A percentile compares a stretch with the other conserved stretches of the same genome.
Conservation (phyloP, 1,140 invertebrate genomes). For the Macrobrachium rosenbergii region DNA sequence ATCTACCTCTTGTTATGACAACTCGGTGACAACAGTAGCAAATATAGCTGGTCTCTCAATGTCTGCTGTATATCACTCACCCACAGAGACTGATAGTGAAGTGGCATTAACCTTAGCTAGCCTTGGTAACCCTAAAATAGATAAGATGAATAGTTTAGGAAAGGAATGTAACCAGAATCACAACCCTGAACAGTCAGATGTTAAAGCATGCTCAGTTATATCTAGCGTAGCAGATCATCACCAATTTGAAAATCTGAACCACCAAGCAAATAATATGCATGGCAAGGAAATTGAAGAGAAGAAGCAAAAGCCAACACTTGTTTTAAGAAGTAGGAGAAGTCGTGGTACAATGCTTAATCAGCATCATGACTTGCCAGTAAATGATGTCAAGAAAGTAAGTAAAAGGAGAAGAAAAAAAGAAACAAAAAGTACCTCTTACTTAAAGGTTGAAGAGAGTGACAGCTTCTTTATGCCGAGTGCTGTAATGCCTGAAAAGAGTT, state of each 20-base stretch:
- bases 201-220: conserved; percentile 35
- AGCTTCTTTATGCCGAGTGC: conserved; percentile 40
- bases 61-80: conserved; percentile 55
- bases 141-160: conserved; percentile 43
- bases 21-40: conserved; percentile 41
- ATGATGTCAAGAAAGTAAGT: conserved; percentile 41
- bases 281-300: conserved; percentile 10
- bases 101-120: conserved; percentile 65
- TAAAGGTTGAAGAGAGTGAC: conserved; percentile 28
- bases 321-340: conserved; percentile 57
- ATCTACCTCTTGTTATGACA: conserved; percentile 57
- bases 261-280: conserved; percentile 10
- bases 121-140: conserved; percentile 61
- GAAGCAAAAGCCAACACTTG: conserved; percentile 52
- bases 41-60: conserved; percentile 56
- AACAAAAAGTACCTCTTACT: conserved; percentile 16
- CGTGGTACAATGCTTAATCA: conserved; percentile 30
- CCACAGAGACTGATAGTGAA: conserved; percentile 65
- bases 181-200: conserved; percentile 13
- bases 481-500: background rate
- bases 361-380: conserved; percentile 10
- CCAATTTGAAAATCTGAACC: conserved; percentile 29
- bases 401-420: conserved; percentile 35
- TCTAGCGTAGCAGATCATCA: conserved; percentile 40
- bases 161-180: conserved; percentile 33